Evolutionary conservation across 2,797 vertebrate genomes (phyloP).

Genomic region (Manis crassicaudata): DNA sequence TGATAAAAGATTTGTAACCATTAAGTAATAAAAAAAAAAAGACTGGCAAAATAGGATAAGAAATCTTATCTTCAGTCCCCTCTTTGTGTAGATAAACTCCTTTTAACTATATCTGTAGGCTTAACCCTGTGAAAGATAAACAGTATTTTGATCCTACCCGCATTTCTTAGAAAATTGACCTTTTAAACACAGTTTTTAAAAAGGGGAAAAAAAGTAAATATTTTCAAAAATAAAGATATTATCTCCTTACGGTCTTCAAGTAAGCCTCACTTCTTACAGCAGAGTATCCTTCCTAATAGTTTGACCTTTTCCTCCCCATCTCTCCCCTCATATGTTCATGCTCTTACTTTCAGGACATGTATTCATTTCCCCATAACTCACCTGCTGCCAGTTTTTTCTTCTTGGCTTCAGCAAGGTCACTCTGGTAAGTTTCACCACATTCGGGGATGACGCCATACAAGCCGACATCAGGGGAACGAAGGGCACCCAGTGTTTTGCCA

Average conservation of each 20-base stretch:
- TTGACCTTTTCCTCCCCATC: background rate
- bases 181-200: background rate
- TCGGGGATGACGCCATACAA: slow-evolving; percentile 96
- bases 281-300: background rate
- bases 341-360: background rate
- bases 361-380: slow-evolving; percentile 76
- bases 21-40: background rate
- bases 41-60: background rate
- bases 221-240: background rate
- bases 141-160: background rate
- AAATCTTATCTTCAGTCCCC: background rate
- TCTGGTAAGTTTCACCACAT: slow-evolving; percentile 93
- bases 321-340: background rate
- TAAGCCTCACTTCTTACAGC: background rate
- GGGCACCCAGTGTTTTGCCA: slow-evolving; percentile 88
- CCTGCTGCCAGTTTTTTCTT: slow-evolving; percentile 89
- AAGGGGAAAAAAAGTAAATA: background rate
- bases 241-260: background rate
- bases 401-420: slow-evolving; percentile 90
- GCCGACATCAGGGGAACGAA: slow-evolving; percentile 91
- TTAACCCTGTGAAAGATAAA: background rate
- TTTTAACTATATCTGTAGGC: background rate
- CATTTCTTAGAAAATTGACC: background rate
- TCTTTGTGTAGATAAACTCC: background rate
- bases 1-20: background rate